Evolutionary conservation across 2,797 vertebrate genomes (phyloP).

Genomic region (Sebastes steindachneri): DNA sequence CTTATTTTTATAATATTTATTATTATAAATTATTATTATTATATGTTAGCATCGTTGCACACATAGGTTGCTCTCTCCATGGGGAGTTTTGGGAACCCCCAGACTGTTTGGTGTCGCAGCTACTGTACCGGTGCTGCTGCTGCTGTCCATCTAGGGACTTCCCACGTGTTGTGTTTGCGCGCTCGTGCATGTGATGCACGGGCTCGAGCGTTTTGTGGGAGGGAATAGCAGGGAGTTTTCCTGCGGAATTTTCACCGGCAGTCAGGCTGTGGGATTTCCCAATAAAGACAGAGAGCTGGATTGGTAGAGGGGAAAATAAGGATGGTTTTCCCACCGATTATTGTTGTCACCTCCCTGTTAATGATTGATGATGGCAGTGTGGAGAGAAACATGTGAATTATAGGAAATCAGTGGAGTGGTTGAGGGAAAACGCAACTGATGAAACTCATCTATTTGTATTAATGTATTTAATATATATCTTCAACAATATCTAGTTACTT

Average conservation of each 20-base stretch:
- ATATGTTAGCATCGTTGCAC: not conserved
- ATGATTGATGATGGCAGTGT: too few species aligned
- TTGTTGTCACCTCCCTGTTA: not conserved
- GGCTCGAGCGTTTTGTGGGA: not conserved
- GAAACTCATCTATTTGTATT: not conserved
- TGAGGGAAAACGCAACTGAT: not conserved
- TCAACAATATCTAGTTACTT: not conserved
- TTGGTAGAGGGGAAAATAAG: constrained; percentile 2
- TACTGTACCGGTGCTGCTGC: not conserved
- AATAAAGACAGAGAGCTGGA: not conserved
- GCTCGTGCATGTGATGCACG: not conserved
- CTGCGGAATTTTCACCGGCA: constrained; percentile 66
- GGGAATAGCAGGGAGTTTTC: constrained; percentile 71
- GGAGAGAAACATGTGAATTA: not conserved
- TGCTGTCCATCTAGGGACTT: constrained; percentile 43
- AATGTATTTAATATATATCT: not conserved
- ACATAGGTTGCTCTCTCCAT: fast-evolving
- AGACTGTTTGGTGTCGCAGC: not conserved
- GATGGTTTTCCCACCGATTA: not conserved
- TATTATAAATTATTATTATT: not conserved
- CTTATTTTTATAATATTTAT: too few species aligned
- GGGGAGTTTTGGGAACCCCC: constrained; percentile 41
- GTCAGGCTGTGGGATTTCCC: constrained; percentile 69
- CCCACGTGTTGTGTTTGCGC: not conserved
- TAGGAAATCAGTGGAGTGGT: not conserved